Evolutionary conservation across 2,797 vertebrate genomes (phyloP).

Genomic region (Mustela erminea): DNA sequence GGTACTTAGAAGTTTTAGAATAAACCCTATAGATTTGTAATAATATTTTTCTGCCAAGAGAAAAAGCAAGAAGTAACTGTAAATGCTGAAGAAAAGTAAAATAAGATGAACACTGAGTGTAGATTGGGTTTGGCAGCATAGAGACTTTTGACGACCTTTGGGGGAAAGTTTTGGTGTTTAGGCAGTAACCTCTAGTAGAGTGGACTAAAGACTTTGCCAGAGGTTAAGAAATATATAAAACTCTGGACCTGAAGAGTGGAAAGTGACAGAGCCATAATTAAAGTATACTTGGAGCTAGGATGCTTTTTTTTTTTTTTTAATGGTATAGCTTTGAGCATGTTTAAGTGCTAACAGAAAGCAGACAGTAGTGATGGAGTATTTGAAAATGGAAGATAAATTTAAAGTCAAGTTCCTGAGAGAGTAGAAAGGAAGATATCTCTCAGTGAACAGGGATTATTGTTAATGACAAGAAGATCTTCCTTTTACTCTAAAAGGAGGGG

Average conservation of each 20-base stretch:
- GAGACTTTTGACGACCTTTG: neutral
- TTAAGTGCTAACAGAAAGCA: neutral
- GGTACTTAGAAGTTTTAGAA: conserved; percentile 8
- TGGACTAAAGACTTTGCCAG: neutral
- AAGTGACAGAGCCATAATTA: neutral
- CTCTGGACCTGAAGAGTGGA: neutral
- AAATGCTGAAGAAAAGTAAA: neutral
- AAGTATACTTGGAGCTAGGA: neutral
- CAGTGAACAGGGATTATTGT: neutral
- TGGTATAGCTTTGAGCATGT: neutral
- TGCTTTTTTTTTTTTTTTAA: neutral
- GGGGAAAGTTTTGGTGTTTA: neutral
- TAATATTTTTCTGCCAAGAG: conserved; percentile 6
- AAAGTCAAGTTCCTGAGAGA: neutral
- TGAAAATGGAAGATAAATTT: neutral
- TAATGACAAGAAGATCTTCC: neutral
- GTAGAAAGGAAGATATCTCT: too few relatives aligned
- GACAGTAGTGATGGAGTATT: neutral
- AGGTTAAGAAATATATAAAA: neutral
- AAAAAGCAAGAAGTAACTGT: neutral
- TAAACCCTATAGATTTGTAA: neutral
- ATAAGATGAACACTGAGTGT: neutral
- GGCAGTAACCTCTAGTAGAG: neutral
- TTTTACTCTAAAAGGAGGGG: neutral
- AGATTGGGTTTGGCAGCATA: neutral